phyloP scores from a whole-genome alignment of 2,113 vertebrate genomes.

The Blennius ocellaris region DNA sequence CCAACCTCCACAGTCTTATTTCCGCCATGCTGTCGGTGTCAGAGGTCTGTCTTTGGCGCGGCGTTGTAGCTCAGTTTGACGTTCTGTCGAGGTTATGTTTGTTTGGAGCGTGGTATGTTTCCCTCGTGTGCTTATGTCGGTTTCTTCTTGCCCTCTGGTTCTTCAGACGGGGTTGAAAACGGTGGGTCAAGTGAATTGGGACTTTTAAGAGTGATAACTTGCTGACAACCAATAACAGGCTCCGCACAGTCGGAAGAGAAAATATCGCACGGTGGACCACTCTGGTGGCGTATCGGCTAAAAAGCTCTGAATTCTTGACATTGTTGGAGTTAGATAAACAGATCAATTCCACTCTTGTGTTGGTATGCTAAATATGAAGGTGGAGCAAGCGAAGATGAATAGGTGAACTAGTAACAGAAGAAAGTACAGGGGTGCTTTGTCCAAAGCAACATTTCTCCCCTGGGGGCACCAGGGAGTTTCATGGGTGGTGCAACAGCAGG shows the following conservation, averaged over 20 bases:
- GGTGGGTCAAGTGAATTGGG: background rate
- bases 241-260: background rate
- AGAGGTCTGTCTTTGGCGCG: background rate
- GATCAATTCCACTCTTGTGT: background rate
- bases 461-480: too few species aligned
- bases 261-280: background rate
- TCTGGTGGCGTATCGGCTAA: background rate
- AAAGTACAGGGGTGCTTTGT: background rate
- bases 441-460: too few species aligned
- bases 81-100: background rate
- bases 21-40: background rate
- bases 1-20: background rate
- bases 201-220: background rate
- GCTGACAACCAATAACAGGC: background rate
- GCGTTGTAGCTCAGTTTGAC: slow-evolving; percentile 1
- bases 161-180: background rate
- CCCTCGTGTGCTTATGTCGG: background rate
- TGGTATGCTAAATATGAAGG: background rate
- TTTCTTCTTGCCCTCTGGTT: background rate
- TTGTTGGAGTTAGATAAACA: background rate
- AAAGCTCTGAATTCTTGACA: background rate
- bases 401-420: background rate
- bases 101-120: background rate
- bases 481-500: too few species aligned
- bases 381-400: background rate